Evolutionary conservation across 2,888 invertebrate species (phyloP).

Genomic region (Steromphala cineraria): DNA sequence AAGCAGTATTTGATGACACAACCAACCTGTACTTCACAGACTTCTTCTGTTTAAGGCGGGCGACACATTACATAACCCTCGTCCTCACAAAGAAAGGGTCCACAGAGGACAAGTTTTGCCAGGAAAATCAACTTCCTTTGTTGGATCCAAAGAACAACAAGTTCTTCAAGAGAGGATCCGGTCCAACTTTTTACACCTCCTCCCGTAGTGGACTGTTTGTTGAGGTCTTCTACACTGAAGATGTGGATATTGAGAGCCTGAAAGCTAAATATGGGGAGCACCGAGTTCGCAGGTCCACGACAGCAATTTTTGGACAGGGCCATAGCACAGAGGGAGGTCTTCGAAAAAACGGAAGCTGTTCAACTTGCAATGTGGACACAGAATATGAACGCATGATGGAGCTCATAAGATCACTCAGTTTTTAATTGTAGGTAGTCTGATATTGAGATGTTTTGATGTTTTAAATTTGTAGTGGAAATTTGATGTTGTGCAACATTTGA

Average conservation of each 20-base stretch:
- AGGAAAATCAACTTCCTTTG: not conserved
- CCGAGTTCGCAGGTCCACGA: no score
- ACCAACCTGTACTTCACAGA: not conserved
- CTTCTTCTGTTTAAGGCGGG: not conserved
- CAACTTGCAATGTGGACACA: not conserved
- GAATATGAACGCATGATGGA: no score
- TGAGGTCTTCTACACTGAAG: conserved; percentile 13
- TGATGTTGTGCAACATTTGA: no score
- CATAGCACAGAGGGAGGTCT: not conserved
- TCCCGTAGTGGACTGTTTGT: not conserved
- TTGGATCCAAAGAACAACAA: not conserved
- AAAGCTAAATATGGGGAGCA: no score
- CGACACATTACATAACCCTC: not conserved
- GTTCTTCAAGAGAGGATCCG: not conserved
- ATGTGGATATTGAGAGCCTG: not conserved
- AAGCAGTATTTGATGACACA: not conserved
- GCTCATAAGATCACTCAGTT: no score
- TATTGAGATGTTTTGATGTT: no score
- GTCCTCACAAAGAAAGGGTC: not conserved
- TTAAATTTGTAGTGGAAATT: no score
- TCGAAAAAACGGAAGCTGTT: not conserved
- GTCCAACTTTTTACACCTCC: not conserved
- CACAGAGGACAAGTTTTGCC: not conserved
- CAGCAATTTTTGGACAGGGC: not conserved
- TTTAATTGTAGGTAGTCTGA: no score